These are phyloP conservation scores for Neodontobutis hainanensis DNA, from an alignment of 2,113 vertebrate species.

Conservation along the genomic window DNA sequence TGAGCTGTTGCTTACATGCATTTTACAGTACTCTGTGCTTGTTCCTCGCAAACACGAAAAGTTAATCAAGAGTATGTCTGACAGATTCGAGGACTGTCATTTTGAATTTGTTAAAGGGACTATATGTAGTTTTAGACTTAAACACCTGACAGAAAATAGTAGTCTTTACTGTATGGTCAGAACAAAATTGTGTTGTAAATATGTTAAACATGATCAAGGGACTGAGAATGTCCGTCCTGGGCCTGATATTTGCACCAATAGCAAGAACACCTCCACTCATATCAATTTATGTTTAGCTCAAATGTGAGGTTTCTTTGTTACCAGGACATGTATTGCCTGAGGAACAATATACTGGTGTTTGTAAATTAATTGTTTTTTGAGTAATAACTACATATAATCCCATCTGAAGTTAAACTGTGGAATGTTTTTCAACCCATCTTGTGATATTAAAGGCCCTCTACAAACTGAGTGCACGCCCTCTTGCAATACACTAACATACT, in stretches of 20 bases:
- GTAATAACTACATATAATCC: slow-evolving; percentile 4
- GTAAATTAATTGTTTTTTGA: not conserved
- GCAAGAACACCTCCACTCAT: not conserved
- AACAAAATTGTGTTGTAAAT: not conserved
- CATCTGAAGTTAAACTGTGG: slow-evolving; percentile 9
- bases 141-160: not conserved
- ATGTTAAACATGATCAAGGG: too few species aligned
- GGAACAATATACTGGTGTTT: not conserved
- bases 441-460: slow-evolving; percentile 23
- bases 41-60: slow-evolving; percentile 65
- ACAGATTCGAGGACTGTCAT: slow-evolving; percentile 49
- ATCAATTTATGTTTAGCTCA: not conserved
- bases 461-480: slow-evolving; percentile 70
- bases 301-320: not conserved
- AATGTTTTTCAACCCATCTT: slow-evolving; percentile 18
- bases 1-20: slow-evolving; percentile 64
- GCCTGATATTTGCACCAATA: too few species aligned
- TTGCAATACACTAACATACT: slow-evolving; percentile 39
- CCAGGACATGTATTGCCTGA: not conserved
- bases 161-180: not conserved
- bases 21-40: slow-evolving; percentile 77
- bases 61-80: slow-evolving; percentile 1
- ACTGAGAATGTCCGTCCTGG: too few species aligned
- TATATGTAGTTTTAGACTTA: not conserved
- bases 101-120: slow-evolving; percentile 6